Percentiles rank a stretch among this genome's conserved stretches.
These are phyloP conservation scores for Dromaius novaehollandiae DNA, from an alignment of 2,113 vertebrate species.

Conservation along the genomic window DNA sequence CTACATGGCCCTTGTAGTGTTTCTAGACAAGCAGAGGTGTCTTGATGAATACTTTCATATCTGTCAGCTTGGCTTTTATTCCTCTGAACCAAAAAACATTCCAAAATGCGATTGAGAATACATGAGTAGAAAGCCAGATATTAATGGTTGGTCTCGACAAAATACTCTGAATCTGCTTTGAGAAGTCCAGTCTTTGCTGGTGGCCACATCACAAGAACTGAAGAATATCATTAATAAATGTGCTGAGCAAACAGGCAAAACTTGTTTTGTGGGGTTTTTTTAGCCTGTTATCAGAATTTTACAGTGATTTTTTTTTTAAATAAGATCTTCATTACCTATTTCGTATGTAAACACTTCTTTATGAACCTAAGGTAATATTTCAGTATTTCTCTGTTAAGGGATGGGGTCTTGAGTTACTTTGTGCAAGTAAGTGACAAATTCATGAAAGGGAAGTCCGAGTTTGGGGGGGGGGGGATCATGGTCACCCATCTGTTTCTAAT, in stretches of 20 bases:
- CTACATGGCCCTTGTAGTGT: neutral
- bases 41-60: neutral
- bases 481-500: conserved; percentile 37
- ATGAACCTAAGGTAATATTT: neutral
- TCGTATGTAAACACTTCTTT: conserved; percentile 16
- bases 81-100: neutral
- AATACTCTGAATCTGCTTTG: neutral
- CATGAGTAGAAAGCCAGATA: neutral
- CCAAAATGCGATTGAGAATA: neutral
- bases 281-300: conserved; percentile 18
- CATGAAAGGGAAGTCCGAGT: neutral
- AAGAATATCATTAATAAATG: conserved; percentile 31
- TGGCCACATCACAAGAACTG: neutral
- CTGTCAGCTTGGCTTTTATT: neutral
- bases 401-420: neutral
- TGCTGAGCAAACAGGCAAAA: neutral
- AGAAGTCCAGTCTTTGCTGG: conserved; percentile 16
- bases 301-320: neutral
- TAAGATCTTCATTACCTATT: conserved; percentile 4
- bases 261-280: neutral
- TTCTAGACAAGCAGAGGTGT: neutral
- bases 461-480: neutral
- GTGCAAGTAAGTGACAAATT: neutral
- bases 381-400: conserved; percentile 11
- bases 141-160: neutral